Percentiles rank a stretch among this genome's conserved stretches.
These are phyloP conservation scores for Alligator sinensis DNA, from an alignment of 2,113 vertebrate species.

Conservation along the genomic window DNA sequence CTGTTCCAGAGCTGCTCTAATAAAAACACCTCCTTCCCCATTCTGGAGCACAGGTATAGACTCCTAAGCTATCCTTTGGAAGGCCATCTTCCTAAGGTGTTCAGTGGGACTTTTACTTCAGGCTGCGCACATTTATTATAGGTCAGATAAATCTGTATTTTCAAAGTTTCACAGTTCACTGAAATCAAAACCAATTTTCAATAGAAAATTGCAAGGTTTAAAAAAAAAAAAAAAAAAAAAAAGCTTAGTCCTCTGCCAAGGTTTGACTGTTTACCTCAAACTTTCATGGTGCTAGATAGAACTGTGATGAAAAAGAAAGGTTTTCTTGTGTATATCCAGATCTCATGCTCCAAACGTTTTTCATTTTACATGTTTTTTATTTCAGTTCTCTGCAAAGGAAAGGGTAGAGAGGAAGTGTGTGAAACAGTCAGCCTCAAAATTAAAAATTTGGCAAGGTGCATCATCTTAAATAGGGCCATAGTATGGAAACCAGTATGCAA, in stretches of 20 bases:
- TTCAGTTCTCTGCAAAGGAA: neutral
- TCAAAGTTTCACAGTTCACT: neutral
- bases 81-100: accelerated
- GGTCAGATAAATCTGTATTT: neutral
- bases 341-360: too few species aligned
- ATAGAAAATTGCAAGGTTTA: neutral
- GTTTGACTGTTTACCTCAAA: neutral
- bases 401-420: neutral
- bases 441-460: neutral
- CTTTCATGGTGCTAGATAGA: neutral
- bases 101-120: neutral
- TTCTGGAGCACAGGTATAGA: too few species aligned
- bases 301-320: neutral
- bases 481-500: neutral
- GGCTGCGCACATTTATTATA: neutral
- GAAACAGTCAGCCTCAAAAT: neutral
- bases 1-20: too few species aligned
- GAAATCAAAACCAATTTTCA: neutral
- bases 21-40: too few species aligned
- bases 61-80: too few species aligned
- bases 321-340: too few species aligned
- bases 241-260: neutral
- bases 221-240: neutral
- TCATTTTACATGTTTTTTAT: neutral
- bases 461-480: neutral